A percentile compares a stretch with the other conserved stretches of the same genome.
phyloP scores from a whole-genome alignment of 2,888 invertebrate species.

The Drosophila melanosoma region DNA sequence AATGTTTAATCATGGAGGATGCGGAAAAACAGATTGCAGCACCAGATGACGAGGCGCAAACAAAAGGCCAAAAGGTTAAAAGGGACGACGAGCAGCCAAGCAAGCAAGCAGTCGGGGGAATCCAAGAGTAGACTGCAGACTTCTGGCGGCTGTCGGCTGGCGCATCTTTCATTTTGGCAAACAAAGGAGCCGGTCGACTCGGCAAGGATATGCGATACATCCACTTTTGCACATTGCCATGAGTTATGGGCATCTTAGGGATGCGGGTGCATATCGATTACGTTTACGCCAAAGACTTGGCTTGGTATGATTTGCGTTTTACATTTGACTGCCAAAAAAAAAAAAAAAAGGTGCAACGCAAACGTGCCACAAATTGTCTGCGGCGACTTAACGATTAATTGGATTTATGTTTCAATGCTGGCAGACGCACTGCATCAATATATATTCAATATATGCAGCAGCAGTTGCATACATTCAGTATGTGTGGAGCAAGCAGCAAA shows the following conservation, averaged over 20 bases:
- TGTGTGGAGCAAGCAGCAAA: neutral
- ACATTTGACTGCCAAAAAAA: conserved; percentile 40
- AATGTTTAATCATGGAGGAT: conserved; percentile 73
- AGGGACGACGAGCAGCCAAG: conserved; percentile 14
- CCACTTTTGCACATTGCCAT: conserved; percentile 83
- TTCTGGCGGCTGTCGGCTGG: conserved; percentile 22
- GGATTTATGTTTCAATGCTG: conserved; percentile 60
- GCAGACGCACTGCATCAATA: conserved; percentile 51
- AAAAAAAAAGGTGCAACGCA: conserved; percentile 72
- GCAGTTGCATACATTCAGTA: neutral
- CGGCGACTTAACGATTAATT: conserved; percentile 75
- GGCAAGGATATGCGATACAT: conserved; percentile 75
- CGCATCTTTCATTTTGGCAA: conserved; percentile 63
- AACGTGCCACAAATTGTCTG: conserved; percentile 70
- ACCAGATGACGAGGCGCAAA: conserved; percentile 69
- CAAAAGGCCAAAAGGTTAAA: conserved; percentile 61
- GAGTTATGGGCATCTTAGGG: conserved; percentile 76
- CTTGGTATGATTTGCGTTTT: conserved; percentile 73
- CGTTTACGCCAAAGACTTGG: conserved; percentile 27
- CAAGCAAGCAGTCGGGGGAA: conserved; percentile 9
- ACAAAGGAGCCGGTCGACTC: conserved; percentile 49
- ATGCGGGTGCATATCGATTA: conserved; percentile 80
- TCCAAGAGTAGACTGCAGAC: neutral
- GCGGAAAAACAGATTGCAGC: conserved; percentile 76
- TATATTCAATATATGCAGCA: conserved; percentile 59